Evolutionary conservation across 2,797 vertebrate species (phyloP), one percentile per base, ranked within the genome.

Genomic region (Enteromius viviparus): DNA sequence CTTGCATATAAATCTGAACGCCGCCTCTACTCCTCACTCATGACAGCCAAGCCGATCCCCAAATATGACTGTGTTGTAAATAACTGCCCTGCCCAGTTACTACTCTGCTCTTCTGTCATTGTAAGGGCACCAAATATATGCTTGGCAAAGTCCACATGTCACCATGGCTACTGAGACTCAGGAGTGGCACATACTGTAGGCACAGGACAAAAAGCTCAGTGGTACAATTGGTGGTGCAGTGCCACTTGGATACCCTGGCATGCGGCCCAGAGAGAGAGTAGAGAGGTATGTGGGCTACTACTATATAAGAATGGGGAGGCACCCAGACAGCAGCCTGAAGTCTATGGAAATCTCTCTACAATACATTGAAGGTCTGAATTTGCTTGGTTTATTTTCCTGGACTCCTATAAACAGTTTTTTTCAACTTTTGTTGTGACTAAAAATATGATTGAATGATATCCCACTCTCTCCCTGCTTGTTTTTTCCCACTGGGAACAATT

Each of bases 121-220:
- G 93, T 90, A 89, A 58, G 68, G 87, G 89, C 89, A 91, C 90
- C 92, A 91, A 91, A 88, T 81, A 84, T 92, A 92, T 92, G 92
- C 92, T 93, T 92, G 91, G 89, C 89, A 92, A 88, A 89, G 85
- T 89, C 89, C 82, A 91, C 87, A 92, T 91, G 79, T 96, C 92
- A 92, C 95, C 95, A 96, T 95, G 93, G 95, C 92, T 95, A 96
- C 95, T 84, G 90, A 86, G 86, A 93, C 92, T 89, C 88, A 94
- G 92, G 84, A 77, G 89, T 92, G 93, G 92, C 93, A 94, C 94
- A 94, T 91, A 26, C 26, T 26, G 26, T 26, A 92, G 92, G 92
- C 89, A 93, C 88, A 90, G 88, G 90, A 80, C n/a, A 80, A 80
- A 12, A 0, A 78, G 58, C 0, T 0, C 84, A 87, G 85, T 81